Conservation (phyloP, 2,888 invertebrate species). For the Miltochrista miniata region DNA sequence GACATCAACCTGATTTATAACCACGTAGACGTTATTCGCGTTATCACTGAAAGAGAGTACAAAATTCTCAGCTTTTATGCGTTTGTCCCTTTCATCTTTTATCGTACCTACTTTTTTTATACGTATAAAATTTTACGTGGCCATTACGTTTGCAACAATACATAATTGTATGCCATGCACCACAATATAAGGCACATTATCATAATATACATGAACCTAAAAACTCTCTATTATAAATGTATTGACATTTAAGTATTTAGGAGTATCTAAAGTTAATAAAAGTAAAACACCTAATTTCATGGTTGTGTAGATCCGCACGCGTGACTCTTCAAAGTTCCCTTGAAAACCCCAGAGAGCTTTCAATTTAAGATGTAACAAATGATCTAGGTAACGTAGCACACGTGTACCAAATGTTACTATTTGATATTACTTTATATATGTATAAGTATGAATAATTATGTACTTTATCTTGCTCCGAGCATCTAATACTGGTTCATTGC, state of each 20-base stretch:
- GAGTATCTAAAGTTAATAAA: too few relatives aligned
- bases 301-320: slow-evolving; percentile 32
- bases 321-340: slow-evolving; percentile 43
- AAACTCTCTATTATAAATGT: too few relatives aligned
- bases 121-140: background rate
- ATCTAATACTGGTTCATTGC: slow-evolving; percentile 24
- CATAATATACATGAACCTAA: too few relatives aligned
- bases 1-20: slow-evolving; percentile 42
- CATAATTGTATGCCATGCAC: too few relatives aligned
- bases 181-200: too few relatives aligned
- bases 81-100: background rate
- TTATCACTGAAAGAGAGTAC: slow-evolving; percentile 14
- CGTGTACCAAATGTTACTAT: slow-evolving; percentile 29
- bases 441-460: slow-evolving; percentile 4
- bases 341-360: slow-evolving; percentile 38
- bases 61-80: slow-evolving; percentile 6
- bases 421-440: slow-evolving; percentile 6
- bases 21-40: slow-evolving; percentile 23
- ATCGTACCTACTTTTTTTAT: too few relatives aligned
- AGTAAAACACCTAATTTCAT: slow-evolving; percentile 43
- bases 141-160: too few relatives aligned
- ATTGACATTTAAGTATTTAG: too few relatives aligned
- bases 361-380: slow-evolving; percentile 51
- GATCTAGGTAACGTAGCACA: slow-evolving; percentile 37
- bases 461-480: slow-evolving; percentile 30